Evolutionary conservation across 1,140 invertebrate species (phyloP), one percentile per base, ranked within the genome.

Genomic region (Sitobion miscanthi): DNA sequence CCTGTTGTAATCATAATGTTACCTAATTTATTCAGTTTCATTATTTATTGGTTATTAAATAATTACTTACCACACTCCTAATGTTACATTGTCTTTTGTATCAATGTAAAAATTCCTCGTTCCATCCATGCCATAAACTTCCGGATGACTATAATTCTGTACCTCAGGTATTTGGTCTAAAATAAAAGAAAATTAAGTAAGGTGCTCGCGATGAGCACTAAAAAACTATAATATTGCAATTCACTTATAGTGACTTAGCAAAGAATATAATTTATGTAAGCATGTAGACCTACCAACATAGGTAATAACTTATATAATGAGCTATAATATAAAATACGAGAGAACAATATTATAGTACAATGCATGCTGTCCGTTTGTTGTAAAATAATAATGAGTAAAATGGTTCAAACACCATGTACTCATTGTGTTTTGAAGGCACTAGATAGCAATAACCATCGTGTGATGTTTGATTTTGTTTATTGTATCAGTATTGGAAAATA

Each of bases 91-190:
- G 94, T 97, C 96, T 94, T 97, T 96, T 23, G 96, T 96, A 93
- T 95, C 95, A 52, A 98, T 95, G 95, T 97, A 97, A 94, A 98
- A 97, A 95, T 97, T 97, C 94, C 97, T 95, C n/a, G 96, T 95
- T 49, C 96, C 97, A 94, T 95, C 94, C 30, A 97, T 94, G 17
- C 96, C 96, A 94, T 96, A 95, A 57, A 95, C 95, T 87, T 96
- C 95, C 21, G 97, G 97, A 93, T 96, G 95, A n/a, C 95, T 95
- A 94, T 97, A 96, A 94, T 97, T 96, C 17, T 96, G 95, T 94
- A 96, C 96, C 45, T 95, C 95, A 86, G 97, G 97, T 38, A 90
- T 23, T 21, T n/a, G 21, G 14, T 69, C 89, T 90, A 45, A 30
- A 45, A 62, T 30, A 90, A 57, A 54, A 90, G 14, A 57, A 54